Percentiles rank a stretch among this genome's conserved stretches.
Conservation (phyloP, 2,113 vertebrate genomes). For the Gopherus evgoodei region DNA sequence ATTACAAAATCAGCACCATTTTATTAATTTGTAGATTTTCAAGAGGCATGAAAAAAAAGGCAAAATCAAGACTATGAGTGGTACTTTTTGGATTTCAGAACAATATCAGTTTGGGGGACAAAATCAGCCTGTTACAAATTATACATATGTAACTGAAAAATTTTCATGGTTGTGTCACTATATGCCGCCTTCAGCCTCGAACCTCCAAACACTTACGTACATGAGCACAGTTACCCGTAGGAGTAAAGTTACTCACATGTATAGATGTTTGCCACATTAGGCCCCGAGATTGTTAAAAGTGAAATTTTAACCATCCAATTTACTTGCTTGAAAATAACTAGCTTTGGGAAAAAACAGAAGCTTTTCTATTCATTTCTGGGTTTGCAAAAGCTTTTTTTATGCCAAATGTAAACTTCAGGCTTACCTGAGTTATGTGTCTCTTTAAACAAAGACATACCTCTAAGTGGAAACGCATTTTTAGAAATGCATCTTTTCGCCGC, state of each 20-base stretch:
- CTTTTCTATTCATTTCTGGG: not conserved
- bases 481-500: not conserved
- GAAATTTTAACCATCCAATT: not conserved
- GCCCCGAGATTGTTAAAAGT: not conserved
- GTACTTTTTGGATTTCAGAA: not conserved
- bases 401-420: not conserved
- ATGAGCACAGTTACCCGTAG: not conserved
- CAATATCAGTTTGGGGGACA: not conserved
- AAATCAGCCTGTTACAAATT: not conserved
- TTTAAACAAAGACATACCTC: not conserved
- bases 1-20: not conserved
- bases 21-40: not conserved
- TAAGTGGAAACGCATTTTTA: slow-evolving; percentile 2
- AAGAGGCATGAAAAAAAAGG: not conserved
- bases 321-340: not conserved
- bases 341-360: not conserved
- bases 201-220: not conserved
- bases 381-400: slow-evolving; percentile 21
- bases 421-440: not conserved
- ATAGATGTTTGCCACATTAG: not conserved
- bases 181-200: not conserved
- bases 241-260: not conserved
- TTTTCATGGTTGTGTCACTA: not conserved
- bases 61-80: not conserved
- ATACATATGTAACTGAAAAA: not conserved